Conservation (phyloP, 2,113 vertebrate genomes). For the Anseranas semipalmata region DNA sequence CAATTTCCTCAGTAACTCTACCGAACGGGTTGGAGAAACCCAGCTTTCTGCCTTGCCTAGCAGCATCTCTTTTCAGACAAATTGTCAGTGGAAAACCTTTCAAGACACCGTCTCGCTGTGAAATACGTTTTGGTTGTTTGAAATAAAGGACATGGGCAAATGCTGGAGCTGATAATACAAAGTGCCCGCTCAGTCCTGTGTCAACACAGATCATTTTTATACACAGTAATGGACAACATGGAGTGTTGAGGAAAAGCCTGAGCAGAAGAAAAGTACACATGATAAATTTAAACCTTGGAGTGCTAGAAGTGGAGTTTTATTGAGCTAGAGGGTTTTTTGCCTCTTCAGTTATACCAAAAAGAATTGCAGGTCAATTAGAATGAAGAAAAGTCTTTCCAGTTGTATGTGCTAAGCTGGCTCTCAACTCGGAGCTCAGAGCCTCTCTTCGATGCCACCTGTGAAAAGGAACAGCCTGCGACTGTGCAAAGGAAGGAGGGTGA, state of each 20-base stretch:
- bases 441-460: background rate
- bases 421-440: background rate
- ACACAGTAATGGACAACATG: constrained; percentile 14
- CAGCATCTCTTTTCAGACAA: constrained; percentile 26
- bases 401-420: background rate
- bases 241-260: background rate
- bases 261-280: background rate
- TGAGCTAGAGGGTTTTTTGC: background rate
- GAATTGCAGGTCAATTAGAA: background rate
- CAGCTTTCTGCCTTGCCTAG: constrained; percentile 3
- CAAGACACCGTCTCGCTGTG: constrained; percentile 59
- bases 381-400: background rate
- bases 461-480: background rate
- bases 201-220: constrained; percentile 67
- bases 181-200: constrained; percentile 44
- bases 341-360: background rate
- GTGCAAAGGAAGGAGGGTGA: background rate
- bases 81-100: constrained; percentile 49
- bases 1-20: background rate
- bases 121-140: constrained; percentile 43
- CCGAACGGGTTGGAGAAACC: background rate
- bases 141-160: constrained; percentile 55
- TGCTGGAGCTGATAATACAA: constrained; percentile 38
- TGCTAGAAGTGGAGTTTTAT: background rate
- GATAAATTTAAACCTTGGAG: constrained; percentile 8